Percentiles rank a stretch among this genome's conserved stretches.
Evolutionary conservation across 2,888 invertebrate genomes (phyloP).

Genomic region (Dolichopus griseipennis): DNA sequence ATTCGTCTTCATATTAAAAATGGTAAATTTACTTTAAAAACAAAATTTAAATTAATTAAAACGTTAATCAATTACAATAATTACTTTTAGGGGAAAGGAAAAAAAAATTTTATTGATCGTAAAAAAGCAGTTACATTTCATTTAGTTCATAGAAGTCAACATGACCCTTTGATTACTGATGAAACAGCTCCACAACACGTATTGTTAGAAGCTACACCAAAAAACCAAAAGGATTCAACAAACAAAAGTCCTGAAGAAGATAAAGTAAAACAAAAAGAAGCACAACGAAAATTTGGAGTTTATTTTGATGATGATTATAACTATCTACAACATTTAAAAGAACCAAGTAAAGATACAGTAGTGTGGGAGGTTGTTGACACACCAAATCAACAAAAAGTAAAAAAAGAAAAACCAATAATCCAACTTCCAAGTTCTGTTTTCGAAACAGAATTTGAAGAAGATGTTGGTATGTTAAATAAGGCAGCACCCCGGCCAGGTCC

Average conservation of each 20-base stretch:
- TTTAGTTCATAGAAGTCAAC: constrained; percentile 87
- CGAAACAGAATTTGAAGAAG: constrained; percentile 76
- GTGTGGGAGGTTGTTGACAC: constrained; percentile 43
- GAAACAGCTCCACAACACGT: constrained; percentile 84
- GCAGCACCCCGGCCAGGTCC: constrained; percentile 45
- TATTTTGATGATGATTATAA: constrained; percentile 93
- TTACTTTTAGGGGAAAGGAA: constrained; percentile 33
- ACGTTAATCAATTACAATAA: background rate
- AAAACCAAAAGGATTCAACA: constrained; percentile 21
- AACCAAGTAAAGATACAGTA: constrained; percentile 34
- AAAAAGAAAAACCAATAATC: constrained; percentile 37
- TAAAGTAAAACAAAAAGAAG: constrained; percentile 52
- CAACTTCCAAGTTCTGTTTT: constrained; percentile 80
- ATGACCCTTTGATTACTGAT: constrained; percentile 82
- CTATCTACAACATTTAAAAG: constrained; percentile 78
- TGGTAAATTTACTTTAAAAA: background rate
- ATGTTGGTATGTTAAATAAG: constrained; percentile 53
- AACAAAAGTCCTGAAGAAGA: constrained; percentile 25
- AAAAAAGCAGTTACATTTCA: constrained; percentile 87
- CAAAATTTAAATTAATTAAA: background rate
- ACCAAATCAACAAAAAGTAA: constrained; percentile 34
- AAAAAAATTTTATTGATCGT: constrained; percentile 69
- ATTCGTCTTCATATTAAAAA: background rate
- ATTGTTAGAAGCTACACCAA: constrained; percentile 51
- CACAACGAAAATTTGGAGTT: constrained; percentile 79